Base-by-base conservation (phyloP, 2,888 invertebrate genomes). In the Tupiocoris notatus region DNA sequence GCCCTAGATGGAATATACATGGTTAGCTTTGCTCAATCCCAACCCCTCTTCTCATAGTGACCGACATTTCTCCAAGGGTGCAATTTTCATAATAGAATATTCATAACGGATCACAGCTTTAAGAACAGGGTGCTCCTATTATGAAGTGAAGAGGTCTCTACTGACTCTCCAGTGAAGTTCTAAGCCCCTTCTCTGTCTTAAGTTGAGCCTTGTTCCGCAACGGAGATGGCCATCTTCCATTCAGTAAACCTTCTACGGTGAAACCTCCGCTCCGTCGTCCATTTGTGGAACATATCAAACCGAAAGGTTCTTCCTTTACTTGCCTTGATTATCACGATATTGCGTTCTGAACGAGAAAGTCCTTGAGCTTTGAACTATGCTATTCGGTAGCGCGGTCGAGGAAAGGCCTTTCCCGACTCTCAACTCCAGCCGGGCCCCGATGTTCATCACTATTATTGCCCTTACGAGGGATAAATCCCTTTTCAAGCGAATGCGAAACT, bases 81-180 rank as follows among this genome's bases (percentile, higher is more conserved):
- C 61, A 62, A 71, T 71, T 71, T 71, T 71, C 71, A 71, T 71
- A 71, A 71, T 71, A 39, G 71, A 71, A 71, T 71, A 71, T 71
- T 71, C 71, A 71, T 71, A 71, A 61, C 24, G 71, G 71, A 68
- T 58, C 68, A 22, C 58, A 21, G 54, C 39, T 39, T 39, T 39
- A 39, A 39, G 39, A 39, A 39, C 39, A 39, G 39, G 39, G 39
- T 12, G 39, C 3, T 3, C 6, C 71, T 62, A 39, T 71, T 71
- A 71, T 62, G 54, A 21, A 61, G 71, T 71, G 61, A 61, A 71
- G 62, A 17, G 61, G 71, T 59, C 61, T 59, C 18, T 9, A n/a
- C n/a, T n/a, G n/a, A n/a, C n/a, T 39, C 39, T 12, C 39, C 39
- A 39, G 12, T 39, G 39, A 39, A 39, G 39, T 39, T 39, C 39